Conservation (phyloP, 2,888 invertebrate species). For the Lycophotia porphyrea region DNA sequence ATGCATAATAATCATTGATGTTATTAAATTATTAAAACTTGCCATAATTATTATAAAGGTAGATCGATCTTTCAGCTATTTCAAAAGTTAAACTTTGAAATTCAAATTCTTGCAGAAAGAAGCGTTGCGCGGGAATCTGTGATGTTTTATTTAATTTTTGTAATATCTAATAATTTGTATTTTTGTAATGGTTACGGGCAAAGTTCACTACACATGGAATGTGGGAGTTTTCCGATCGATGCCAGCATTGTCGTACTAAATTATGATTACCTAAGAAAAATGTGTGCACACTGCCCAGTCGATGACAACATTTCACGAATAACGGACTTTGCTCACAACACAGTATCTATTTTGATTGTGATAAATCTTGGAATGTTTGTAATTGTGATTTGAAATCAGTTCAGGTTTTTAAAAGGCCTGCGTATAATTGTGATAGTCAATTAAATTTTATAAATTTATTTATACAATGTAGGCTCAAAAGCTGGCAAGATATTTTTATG, state of each 20-base stretch:
- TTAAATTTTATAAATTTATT: constrained; percentile 63
- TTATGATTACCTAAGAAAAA: constrained; percentile 25
- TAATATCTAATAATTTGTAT: constrained; percentile 51
- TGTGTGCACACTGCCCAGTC: constrained; percentile 25
- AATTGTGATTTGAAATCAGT: constrained; percentile 66
- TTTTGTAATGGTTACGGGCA: constrained; percentile 33
- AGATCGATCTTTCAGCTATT: constrained; percentile 38
- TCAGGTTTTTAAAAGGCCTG: constrained; percentile 72
- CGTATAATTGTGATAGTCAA: constrained; percentile 74
- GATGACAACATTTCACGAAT: constrained; percentile 15
- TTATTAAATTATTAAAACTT: constrained; percentile 51
- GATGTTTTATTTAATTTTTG: constrained; percentile 60
- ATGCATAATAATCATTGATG: constrained; percentile 53
- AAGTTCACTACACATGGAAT: constrained; percentile 19
- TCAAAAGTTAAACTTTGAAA: constrained; percentile 51
- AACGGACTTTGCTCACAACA: constrained; percentile 38
- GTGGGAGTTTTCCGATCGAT: constrained; percentile 3
- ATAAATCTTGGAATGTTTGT: constrained; percentile 56
- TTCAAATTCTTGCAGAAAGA: constrained; percentile 37
- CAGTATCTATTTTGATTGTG: constrained; percentile 63
- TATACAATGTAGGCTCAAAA: constrained; percentile 61
- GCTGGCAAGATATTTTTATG: constrained; percentile 62
- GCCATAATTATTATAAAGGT: constrained; percentile 45
- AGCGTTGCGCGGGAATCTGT: constrained; percentile 59
- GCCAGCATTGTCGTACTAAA: constrained; percentile 12